Evolutionary conservation across 2,888 invertebrate genomes (phyloP).

Genomic region (Phyllotreta striolata): DNA sequence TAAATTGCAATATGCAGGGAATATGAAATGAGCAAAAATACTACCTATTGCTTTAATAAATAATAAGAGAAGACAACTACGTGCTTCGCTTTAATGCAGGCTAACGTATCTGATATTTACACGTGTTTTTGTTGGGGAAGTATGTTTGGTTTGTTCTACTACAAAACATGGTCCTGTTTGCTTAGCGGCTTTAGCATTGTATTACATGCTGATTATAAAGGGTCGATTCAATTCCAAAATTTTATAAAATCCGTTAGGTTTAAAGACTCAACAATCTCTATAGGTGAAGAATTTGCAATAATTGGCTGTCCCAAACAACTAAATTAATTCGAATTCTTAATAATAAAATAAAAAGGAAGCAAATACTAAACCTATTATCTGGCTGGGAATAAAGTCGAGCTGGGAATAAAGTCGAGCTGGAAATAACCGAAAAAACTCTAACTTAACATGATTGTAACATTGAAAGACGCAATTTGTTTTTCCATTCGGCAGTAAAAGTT

Average conservation of each 20-base stretch:
- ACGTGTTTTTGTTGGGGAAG: constrained; percentile 6
- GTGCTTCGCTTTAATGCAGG: constrained; percentile 37
- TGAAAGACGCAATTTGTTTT: constrained; percentile 17
- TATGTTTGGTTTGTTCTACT: constrained; percentile 1
- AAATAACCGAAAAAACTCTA: background rate
- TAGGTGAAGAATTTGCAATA: too few species aligned
- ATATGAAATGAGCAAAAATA: constrained; percentile 35
- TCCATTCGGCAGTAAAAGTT: constrained; percentile 21
- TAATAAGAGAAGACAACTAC: constrained; percentile 37
- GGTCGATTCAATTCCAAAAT: too few species aligned
- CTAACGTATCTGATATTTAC: constrained; percentile 27
- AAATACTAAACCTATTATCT: too few species aligned
- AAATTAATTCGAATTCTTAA: too few species aligned
- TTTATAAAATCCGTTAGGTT: too few species aligned
- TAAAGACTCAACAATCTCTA: too few species aligned
- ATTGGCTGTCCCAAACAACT: too few species aligned
- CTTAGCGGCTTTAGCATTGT: too few species aligned
- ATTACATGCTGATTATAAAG: too few species aligned
- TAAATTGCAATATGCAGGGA: constrained; percentile 20
- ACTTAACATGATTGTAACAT: constrained; percentile 5
- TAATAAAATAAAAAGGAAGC: too few species aligned
- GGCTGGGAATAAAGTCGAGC: too few species aligned
- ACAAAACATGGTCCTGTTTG: background rate
- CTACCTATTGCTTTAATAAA: constrained; percentile 37
- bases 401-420: too few species aligned